phyloP scores from a whole-genome alignment of 2,888 invertebrate genomes.

The Polydrusus cervinus region DNA sequence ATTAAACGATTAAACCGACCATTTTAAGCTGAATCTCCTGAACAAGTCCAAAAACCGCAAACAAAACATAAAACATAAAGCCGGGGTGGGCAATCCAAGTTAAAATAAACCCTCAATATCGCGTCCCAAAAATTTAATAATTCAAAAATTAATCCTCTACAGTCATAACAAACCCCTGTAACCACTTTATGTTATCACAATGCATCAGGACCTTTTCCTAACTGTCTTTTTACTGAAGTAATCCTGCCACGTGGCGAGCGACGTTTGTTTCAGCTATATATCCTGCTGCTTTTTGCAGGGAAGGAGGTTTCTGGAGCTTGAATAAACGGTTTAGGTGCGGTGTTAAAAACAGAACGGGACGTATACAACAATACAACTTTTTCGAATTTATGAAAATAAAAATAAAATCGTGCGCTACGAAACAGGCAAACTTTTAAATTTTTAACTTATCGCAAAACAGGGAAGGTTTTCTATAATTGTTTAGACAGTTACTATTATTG shows the following conservation, averaged over 20 bases:
- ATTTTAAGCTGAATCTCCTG: slow-evolving; percentile 4
- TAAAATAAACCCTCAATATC: slow-evolving; percentile 41
- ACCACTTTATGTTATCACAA: slow-evolving; percentile 67
- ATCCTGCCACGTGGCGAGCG: slow-evolving; percentile 53
- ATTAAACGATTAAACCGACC: slow-evolving; percentile 20
- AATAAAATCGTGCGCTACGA: too few species aligned
- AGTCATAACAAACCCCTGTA: slow-evolving; percentile 67
- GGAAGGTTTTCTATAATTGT: too few species aligned
- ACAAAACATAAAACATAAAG: slow-evolving; percentile 33
- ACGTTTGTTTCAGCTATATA: slow-evolving; percentile 28
- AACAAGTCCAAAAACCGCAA: slow-evolving; percentile 26
- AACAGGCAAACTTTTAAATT: too few species aligned
- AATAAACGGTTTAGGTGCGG: slow-evolving; percentile 9
- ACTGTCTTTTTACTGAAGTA: slow-evolving; percentile 63
- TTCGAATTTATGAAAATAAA: too few species aligned
- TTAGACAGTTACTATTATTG: too few species aligned
- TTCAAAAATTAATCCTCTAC: slow-evolving; percentile 67
- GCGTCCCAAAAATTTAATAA: slow-evolving; percentile 64
- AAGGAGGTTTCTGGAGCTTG: slow-evolving; percentile 1
- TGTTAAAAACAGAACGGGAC: slow-evolving; percentile 3
- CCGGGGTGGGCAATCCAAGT: slow-evolving; percentile 22
- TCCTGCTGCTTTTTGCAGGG: slow-evolving; percentile 6
- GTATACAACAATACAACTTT: too few species aligned
- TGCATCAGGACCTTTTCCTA: slow-evolving; percentile 62
- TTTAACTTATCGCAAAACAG: too few species aligned